Evolutionary conservation across 2,113 vertebrate species (phyloP).

Genomic region (Grus americana): DNA sequence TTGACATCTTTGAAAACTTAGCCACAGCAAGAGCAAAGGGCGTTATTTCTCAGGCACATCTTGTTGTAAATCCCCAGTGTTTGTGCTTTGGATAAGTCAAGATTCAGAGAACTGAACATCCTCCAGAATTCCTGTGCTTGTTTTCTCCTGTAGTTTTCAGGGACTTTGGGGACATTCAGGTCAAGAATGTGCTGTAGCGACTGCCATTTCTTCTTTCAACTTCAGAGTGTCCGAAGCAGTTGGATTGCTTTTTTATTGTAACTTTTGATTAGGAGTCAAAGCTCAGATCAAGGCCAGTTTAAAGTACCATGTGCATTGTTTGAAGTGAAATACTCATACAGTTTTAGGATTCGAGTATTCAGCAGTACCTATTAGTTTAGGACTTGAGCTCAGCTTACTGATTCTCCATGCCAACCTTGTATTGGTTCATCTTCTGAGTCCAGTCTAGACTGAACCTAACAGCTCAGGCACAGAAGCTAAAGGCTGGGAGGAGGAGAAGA

Average conservation of each 20-base stretch:
- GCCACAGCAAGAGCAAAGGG: not conserved
- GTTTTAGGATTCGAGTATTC: not conserved
- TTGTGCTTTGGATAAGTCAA: not conserved
- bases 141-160: not conserved
- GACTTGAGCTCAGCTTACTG: not conserved
- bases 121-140: not conserved
- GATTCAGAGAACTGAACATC: not conserved
- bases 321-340: not conserved
- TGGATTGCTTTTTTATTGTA: not conserved
- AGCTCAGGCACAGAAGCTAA: not conserved
- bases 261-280: not conserved
- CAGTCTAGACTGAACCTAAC: not conserved
- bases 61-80: not conserved
- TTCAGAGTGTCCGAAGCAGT: not conserved
- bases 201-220: not conserved
- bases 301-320: not conserved
- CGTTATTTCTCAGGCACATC: not conserved
- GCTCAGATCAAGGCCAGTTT: not conserved
- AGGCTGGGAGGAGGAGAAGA: not conserved
- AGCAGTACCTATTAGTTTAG: not conserved
- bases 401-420: not conserved
- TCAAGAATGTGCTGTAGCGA: not conserved
- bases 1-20: not conserved
- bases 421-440: not conserved
- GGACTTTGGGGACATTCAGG: not conserved